phyloP scores from a whole-genome alignment of 2,888 invertebrate genomes.

The Laothoe populi region DNA sequence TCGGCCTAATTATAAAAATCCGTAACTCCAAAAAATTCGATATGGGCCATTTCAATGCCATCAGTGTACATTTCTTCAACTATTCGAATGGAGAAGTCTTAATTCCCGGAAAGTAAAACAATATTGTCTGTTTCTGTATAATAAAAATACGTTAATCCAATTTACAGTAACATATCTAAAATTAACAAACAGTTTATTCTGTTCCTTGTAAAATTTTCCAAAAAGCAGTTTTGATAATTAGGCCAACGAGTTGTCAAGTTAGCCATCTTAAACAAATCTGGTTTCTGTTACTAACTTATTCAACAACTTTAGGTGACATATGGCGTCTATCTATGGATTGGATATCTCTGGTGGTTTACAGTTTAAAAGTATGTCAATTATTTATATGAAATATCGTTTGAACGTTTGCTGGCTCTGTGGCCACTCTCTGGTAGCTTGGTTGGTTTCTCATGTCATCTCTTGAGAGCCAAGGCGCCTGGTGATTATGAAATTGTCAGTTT shows the following conservation, averaged over 20 bases:
- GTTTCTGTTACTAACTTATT: slow-evolving; percentile 1
- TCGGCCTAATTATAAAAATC: no score
- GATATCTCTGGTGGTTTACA: slow-evolving; percentile 4
- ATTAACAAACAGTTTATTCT: no score
- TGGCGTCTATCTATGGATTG: slow-evolving; percentile 16
- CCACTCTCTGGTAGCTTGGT: slow-evolving; percentile 32
- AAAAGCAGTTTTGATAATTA: not conserved
- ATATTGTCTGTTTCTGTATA: no score
- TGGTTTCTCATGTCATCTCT: slow-evolving; percentile 29
- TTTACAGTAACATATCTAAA: no score
- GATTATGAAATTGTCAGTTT: slow-evolving; percentile 61
- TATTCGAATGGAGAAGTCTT: no score
- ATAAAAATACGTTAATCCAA: no score
- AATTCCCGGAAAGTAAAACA: no score
- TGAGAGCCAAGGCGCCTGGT: slow-evolving; percentile 56
- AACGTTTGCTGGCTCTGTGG: not conserved
- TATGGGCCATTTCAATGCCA: no score
- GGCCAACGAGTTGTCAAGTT: slow-evolving; percentile 3
- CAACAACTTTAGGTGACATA: slow-evolving; percentile 4
- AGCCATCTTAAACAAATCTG: not conserved
- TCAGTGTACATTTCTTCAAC: no score
- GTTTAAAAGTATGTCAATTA: slow-evolving; percentile 18
- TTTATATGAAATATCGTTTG: not conserved
- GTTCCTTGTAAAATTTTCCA: no score
- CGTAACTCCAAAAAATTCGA: no score